Conservation (phyloP, 2,113 vertebrate genomes). For the Gorsachius goisagi region DNA sequence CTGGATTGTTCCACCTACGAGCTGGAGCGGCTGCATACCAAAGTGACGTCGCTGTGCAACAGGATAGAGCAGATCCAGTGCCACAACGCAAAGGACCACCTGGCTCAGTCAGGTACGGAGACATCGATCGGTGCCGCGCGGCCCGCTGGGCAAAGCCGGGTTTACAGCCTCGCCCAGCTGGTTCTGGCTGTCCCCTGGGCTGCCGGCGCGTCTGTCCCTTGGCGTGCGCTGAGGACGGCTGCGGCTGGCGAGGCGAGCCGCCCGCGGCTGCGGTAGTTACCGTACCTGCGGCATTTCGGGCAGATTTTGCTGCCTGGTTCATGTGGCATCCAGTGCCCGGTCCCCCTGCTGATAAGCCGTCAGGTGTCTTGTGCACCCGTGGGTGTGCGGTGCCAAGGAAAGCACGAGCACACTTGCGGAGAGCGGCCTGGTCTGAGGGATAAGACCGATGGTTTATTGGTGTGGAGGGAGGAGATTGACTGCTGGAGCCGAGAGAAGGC, state of each 20-base stretch:
- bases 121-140: background rate
- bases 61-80: slow-evolving; percentile 90
- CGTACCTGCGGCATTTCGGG: background rate
- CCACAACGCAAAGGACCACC: slow-evolving; percentile 82
- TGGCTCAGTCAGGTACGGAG: slow-evolving; percentile 90
- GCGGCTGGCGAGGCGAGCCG: background rate
- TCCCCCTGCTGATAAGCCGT: background rate
- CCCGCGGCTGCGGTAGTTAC: background rate
- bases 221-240: background rate
- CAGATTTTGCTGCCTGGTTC: background rate
- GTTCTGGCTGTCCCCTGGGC: background rate
- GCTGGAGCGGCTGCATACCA: slow-evolving; percentile 85
- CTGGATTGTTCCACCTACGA: slow-evolving; percentile 84
- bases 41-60: slow-evolving; percentile 89
- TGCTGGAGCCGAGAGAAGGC: background rate
- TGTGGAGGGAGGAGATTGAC: rapidly evolving
- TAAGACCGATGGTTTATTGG: background rate
- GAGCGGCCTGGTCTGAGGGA: too few species aligned
- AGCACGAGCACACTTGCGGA: background rate
- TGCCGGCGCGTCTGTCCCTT: background rate
- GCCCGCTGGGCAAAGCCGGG: rapidly evolving
- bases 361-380: rapidly evolving
- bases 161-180: background rate
- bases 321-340: background rate
- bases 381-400: background rate